phyloP scores from a whole-genome alignment of 2,888 invertebrate genomes.

The Mycogona germanica region DNA sequence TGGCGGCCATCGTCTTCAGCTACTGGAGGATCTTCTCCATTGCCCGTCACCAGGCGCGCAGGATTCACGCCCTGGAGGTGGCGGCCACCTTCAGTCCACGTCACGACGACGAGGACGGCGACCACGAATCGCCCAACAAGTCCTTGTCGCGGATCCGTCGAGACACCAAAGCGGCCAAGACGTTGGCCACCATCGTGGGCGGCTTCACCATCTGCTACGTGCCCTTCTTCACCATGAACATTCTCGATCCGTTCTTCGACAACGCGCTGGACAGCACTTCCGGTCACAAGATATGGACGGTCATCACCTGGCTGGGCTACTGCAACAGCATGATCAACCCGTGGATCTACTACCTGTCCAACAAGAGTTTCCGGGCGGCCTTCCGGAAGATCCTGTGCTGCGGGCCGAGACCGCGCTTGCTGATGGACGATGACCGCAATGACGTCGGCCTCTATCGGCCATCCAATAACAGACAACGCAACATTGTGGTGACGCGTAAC shows the following conservation, averaged over 20 bases:
- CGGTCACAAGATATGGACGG: constrained; percentile 53
- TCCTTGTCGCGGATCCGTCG: constrained; percentile 46
- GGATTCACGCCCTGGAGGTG: constrained; percentile 14
- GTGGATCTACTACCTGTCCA: constrained; percentile 86
- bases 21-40: constrained; percentile 81
- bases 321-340: constrained; percentile 95
- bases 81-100: too few relatives aligned
- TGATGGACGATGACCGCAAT: constrained; percentile 13
- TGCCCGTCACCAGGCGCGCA: constrained; percentile 19
- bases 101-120: neutral
- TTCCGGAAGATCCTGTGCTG: constrained; percentile 86
- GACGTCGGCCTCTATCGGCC: constrained; percentile 12
- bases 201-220: constrained; percentile 96
- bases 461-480: constrained; percentile 4
- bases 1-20: constrained; percentile 96
- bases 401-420: neutral
- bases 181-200: constrained; percentile 91
- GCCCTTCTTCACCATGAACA: constrained; percentile 92
- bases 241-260: constrained; percentile 78
- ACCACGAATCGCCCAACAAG: constrained; percentile 23
- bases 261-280: constrained; percentile 64
- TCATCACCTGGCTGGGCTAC: constrained; percentile 95
- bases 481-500: constrained; percentile 17
- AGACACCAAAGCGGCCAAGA: constrained; percentile 96
- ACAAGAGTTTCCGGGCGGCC: constrained; percentile 88